A percentile compares a stretch with the other conserved stretches of the same genome.
phyloP scores from a whole-genome alignment of 2,797 vertebrate species.

The Danio kyathit region DNA sequence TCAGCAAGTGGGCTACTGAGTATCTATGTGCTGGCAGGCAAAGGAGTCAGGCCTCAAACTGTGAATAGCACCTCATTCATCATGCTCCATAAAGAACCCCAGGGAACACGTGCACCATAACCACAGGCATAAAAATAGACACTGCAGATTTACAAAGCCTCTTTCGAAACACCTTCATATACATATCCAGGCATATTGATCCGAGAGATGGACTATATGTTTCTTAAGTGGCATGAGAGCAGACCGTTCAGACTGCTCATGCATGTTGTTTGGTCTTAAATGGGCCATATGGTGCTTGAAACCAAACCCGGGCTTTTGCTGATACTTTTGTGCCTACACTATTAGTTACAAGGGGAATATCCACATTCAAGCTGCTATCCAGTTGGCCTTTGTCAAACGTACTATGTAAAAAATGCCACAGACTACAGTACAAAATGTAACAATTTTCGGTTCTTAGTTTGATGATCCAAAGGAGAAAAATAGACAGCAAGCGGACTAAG shows the following conservation, averaged over 20 bases:
- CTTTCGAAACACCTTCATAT: slow-evolving; percentile 42
- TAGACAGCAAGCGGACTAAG: too few species aligned
- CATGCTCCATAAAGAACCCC: slow-evolving; percentile 51
- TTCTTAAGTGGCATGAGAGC: slow-evolving; percentile 22
- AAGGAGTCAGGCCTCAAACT: slow-evolving; percentile 57
- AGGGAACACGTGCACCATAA: slow-evolving; percentile 50
- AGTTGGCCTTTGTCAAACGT: background rate
- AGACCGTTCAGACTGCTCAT: background rate
- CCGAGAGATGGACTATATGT: slow-evolving; percentile 15
- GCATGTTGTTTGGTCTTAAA: slow-evolving; percentile 9
- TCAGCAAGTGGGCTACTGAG: slow-evolving; percentile 60
- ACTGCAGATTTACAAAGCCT: slow-evolving; percentile 39
- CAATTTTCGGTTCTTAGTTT: too few species aligned
- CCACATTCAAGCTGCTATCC: slow-evolving; percentile 34
- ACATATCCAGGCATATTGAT: slow-evolving; percentile 45
- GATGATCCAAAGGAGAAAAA: too few species aligned
- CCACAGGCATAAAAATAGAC: slow-evolving; percentile 53
- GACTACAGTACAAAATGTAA: too few species aligned
- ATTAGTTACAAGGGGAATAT: slow-evolving; percentile 10
- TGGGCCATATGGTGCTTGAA: slow-evolving; percentile 42
- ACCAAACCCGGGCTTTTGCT: slow-evolving; percentile 21
- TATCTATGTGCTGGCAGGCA: slow-evolving; percentile 61
- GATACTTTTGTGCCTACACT: background rate
- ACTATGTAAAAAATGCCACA: background rate
- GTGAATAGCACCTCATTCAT: slow-evolving; percentile 62